Conservation (phyloP, 1,140 invertebrate species). For the Sinella curviseta region DNA sequence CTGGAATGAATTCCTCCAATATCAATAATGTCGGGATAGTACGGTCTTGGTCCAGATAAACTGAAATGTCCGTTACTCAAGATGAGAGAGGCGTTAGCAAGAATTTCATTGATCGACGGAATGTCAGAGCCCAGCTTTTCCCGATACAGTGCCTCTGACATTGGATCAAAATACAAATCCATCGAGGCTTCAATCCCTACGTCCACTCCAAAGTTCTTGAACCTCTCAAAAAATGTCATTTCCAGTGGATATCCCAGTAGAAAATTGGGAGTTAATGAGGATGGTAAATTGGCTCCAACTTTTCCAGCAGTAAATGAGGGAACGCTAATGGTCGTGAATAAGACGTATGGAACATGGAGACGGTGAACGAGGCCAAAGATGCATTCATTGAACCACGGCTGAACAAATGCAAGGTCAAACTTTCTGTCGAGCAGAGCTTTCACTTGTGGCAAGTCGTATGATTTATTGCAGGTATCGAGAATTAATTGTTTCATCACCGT, state of each 20-base stretch:
- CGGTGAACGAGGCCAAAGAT: slow-evolving; percentile 13
- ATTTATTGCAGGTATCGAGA: neutral
- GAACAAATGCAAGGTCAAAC: slow-evolving; percentile 23
- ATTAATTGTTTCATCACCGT: neutral
- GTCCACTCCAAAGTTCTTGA: slow-evolving; percentile 21
- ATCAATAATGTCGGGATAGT: slow-evolving; percentile 36
- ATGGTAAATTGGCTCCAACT: slow-evolving; percentile 18
- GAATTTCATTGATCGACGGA: slow-evolving; percentile 6
- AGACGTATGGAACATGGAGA: slow-evolving; percentile 20
- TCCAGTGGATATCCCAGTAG: slow-evolving; percentile 6
- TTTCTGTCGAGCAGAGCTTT: slow-evolving; percentile 1
- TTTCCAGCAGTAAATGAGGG: neutral
- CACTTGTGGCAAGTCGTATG: slow-evolving; percentile 22
- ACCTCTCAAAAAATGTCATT: slow-evolving; percentile 35
- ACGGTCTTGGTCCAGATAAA: slow-evolving; percentile 20
- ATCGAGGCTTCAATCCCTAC: neutral
- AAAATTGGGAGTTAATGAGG: slow-evolving; percentile 28
- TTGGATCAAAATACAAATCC: slow-evolving; percentile 26
- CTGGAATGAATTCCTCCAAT: slow-evolving; percentile 48
- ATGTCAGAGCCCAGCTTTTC: slow-evolving; percentile 40
- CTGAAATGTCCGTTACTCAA: slow-evolving; percentile 43
- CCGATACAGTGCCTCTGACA: slow-evolving; percentile 38
- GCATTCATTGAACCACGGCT: slow-evolving; percentile 28
- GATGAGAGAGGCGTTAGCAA: slow-evolving; percentile 38
- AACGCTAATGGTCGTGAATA: neutral